Conservation (phyloP, 2,797 vertebrate species). For the Sandelia bainsii region DNA sequence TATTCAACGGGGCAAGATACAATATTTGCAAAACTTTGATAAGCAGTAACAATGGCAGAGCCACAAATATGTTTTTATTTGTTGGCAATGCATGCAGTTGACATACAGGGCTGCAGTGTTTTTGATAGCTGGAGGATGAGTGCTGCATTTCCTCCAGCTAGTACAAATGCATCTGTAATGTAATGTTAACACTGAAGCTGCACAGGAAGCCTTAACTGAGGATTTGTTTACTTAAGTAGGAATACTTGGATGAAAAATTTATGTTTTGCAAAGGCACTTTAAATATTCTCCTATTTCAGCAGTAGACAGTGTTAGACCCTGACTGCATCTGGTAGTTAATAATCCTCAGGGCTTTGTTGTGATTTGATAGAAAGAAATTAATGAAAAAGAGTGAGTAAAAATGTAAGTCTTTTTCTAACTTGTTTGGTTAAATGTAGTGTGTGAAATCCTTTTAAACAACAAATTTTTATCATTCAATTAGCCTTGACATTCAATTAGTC, state of each 20-base stretch:
- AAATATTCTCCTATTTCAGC: conserved; percentile 19
- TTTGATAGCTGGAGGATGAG: conserved; percentile 19
- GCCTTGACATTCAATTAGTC: not conserved
- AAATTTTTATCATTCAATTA: not conserved
- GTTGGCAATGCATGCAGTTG: conserved; percentile 25
- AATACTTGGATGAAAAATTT: not conserved
- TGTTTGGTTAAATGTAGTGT: too few species aligned
- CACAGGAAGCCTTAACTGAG: not conserved
- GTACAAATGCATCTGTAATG: conserved; percentile 23
- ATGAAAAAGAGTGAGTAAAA: too few species aligned
- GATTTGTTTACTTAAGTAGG: conserved; percentile 18
- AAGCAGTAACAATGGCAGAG: conserved; percentile 46
- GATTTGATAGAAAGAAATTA: not conserved
- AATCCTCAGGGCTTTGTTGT: conserved; percentile 12
- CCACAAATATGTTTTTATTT: conserved; percentile 41
- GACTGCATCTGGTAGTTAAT: not conserved
- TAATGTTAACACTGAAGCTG: conserved; percentile 19
- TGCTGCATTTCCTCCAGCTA: conserved; percentile 24
- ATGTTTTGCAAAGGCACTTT: conserved; percentile 27
- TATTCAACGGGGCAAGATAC: conserved; percentile 30
- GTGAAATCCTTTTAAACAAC: not conserved
- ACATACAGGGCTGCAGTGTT: conserved; percentile 9
- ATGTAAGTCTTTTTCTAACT: not conserved
- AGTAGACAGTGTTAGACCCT: not conserved
- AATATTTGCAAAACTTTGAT: conserved; percentile 54